phyloP scores from a whole-genome alignment of 2,797 vertebrate species.

The Darevskia mixta region DNA sequence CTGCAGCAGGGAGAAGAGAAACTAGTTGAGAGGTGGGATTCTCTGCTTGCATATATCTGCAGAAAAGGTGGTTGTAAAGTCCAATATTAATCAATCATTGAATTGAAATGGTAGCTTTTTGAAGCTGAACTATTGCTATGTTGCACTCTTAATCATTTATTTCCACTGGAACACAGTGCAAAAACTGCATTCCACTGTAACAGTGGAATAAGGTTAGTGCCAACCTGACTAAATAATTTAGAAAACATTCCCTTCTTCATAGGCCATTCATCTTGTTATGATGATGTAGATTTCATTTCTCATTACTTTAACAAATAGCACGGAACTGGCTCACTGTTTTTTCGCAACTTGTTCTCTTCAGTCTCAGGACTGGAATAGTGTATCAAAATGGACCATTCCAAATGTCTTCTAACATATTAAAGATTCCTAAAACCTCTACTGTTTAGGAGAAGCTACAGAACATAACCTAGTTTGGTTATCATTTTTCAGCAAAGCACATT shows the following conservation, averaged over 20 bases:
- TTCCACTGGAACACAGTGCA: neutral
- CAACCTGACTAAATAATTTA: neutral
- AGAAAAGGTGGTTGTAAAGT: neutral
- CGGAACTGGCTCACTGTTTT: neutral
- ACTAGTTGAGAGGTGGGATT: neutral
- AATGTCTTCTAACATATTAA: neutral
- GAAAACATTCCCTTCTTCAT: neutral
- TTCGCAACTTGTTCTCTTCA: neutral
- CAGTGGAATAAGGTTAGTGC: neutral
- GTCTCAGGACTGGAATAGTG: neutral
- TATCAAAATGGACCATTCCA: neutral
- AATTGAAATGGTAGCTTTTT: neutral
- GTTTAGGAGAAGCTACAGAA: neutral
- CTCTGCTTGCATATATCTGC: neutral
- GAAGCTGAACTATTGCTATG: neutral
- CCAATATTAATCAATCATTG: neutral
- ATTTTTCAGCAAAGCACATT: slow-evolving; percentile 9
- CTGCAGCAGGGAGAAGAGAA: neutral
- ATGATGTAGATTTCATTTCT: neutral
- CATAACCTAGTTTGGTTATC: slow-evolving; percentile 25
- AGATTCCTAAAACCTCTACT: neutral
- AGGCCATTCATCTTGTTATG: neutral
- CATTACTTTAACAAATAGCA: neutral
- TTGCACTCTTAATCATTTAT: neutral
- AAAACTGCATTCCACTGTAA: neutral